Evolutionary conservation across 2,113 vertebrate genomes (phyloP).

Genomic region (Spheniscus mendiculus): DNA sequence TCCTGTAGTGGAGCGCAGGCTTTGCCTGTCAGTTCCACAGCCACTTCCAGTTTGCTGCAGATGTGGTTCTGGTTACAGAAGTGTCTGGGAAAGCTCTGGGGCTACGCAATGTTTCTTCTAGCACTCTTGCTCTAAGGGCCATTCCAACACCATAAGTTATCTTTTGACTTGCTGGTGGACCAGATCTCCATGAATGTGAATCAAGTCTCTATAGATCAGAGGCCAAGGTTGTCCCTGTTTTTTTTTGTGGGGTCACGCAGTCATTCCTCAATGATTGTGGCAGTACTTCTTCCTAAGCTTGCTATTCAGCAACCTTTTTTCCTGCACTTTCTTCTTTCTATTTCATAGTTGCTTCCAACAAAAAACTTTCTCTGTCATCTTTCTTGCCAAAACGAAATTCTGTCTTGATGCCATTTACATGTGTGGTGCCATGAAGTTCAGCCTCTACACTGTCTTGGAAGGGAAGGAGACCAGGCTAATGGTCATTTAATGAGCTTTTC

Average conservation of each 20-base stretch:
- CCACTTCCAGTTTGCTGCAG: neutral
- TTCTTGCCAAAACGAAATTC: neutral
- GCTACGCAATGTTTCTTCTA: neutral
- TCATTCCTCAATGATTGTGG: neutral
- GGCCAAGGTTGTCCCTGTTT: neutral
- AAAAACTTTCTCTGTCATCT: neutral
- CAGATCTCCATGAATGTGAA: neutral
- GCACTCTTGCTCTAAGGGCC: neutral
- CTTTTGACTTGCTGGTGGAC: neutral
- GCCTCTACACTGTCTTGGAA: slow-evolving; percentile 7
- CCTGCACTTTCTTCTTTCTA: neutral
- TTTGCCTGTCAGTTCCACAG: neutral
- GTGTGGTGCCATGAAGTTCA: neutral
- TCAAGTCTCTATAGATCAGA: neutral
- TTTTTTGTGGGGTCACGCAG: neutral
- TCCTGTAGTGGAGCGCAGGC: neutral
- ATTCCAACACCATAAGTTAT: neutral
- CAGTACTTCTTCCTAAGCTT: neutral
- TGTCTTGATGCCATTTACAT: neutral
- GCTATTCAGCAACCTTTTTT: neutral
- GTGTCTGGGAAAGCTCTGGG: neutral
- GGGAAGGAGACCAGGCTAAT: neutral
- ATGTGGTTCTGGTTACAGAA: neutral
- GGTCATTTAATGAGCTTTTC: slow-evolving; percentile 44
- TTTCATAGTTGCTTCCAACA: neutral